Conservation (phyloP, 2,888 invertebrate species). For the Noctua fimbriata region DNA sequence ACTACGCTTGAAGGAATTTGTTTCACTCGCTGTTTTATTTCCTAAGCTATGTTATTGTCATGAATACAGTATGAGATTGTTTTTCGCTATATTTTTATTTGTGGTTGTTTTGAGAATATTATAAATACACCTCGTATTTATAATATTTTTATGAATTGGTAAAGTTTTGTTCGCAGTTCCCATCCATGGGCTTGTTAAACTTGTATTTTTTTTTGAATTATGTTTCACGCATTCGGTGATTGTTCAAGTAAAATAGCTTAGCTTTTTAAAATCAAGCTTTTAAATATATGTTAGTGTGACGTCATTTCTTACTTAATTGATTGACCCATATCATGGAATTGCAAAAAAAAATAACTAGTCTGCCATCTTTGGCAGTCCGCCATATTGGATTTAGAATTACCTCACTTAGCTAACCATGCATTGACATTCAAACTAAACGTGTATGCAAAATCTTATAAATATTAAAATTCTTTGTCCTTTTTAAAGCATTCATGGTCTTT, state of each 20-base stretch:
- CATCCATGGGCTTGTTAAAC: neutral
- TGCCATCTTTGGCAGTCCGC: too few relatives aligned
- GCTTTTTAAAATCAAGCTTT: too few relatives aligned
- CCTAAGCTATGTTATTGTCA: conserved; percentile 34
- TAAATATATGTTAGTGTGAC: too few relatives aligned
- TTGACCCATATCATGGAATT: too few relatives aligned
- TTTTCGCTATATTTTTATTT: conserved; percentile 20
- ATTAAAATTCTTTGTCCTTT: neutral
- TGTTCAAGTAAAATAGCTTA: neutral
- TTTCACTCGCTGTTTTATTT: conserved; percentile 29
- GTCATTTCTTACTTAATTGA: too few relatives aligned
- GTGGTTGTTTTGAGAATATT: neutral
- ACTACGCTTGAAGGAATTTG: conserved; percentile 38
- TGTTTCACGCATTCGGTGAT: neutral
- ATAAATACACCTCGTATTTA: too few relatives aligned
- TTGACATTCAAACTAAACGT: too few relatives aligned
- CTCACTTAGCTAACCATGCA: too few relatives aligned
- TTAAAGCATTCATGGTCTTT: neutral
- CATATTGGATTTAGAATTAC: too few relatives aligned
- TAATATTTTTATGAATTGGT: neutral
- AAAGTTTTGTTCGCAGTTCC: neutral
- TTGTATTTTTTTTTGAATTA: neutral
- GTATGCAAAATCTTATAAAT: too few relatives aligned
- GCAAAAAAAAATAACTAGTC: too few relatives aligned
- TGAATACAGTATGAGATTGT: conserved; percentile 44